Conservation (phyloP, 1,140 invertebrate species). For the Achroia grisella region DNA sequence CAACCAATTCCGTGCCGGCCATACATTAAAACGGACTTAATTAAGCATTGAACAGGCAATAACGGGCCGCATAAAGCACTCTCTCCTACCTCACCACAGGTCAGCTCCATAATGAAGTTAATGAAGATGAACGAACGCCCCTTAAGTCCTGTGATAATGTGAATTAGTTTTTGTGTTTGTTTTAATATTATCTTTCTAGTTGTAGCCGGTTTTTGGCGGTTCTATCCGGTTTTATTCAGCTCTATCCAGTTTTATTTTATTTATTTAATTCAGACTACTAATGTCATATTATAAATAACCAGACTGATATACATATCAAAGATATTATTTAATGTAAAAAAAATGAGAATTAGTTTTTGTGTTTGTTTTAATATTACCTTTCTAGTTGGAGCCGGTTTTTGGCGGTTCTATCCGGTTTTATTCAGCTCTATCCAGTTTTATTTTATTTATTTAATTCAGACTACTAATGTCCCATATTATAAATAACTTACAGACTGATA, state of each 20-base stretch:
- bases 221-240: background rate
- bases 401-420: too few species aligned
- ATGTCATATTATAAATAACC: too few species aligned
- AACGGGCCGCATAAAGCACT: constrained; percentile 14
- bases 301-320: too few species aligned
- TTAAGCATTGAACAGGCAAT: constrained; percentile 28
- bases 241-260: too few species aligned
- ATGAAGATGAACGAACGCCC: constrained; percentile 24
- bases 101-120: constrained; percentile 16
- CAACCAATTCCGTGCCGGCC: constrained; percentile 8
- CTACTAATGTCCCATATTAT: too few species aligned
- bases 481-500: too few species aligned
- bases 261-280: too few species aligned
- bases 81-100: background rate
- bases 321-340: too few species aligned
- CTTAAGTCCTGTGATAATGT: constrained; percentile 15
- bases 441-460: too few species aligned
- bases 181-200: background rate
- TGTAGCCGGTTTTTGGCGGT: background rate
- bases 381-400: background rate
- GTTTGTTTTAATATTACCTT: background rate
- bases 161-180: constrained; percentile 11
- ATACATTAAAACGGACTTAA: constrained; percentile 20
- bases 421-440: background rate
- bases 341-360: constrained; percentile 18